Evolutionary conservation across 64 coral and sea anemone species (phyloP), one percentile per base, ranked within the genome.

Genomic region (Exaiptasia diaphana): DNA sequence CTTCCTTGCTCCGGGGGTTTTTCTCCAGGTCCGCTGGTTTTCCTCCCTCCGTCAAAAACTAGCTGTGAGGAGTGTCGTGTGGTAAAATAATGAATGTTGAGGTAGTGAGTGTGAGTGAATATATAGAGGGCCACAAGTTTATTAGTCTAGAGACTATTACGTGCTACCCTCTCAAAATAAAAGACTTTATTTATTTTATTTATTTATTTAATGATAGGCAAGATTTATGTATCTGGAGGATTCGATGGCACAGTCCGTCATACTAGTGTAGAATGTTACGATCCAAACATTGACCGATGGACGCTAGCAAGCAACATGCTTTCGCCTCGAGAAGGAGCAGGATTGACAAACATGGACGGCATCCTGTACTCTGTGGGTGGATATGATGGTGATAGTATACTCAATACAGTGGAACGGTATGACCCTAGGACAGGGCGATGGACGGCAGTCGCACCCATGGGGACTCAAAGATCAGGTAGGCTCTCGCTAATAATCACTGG

Each of bases 221-320:
- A 97, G 77, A 97, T 97, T 33, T 97, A 88, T 52, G 94, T 97
- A 17, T 90, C 89, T 39, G 94, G 94, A 44, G 94, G 94, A 70
- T 97, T 91, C 68, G 94, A 97, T 76, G 94, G 94, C 15, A 87
- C 89, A 14, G 35, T 91, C 6, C 82, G 94, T 14, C 94, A 92
- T 43, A 92, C 84, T 0, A 92, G 50, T 55, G 85, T 97, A 4
- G 94, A 97, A 39, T 88, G 94, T 36, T 97, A 97, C 49, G 94
- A 97, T 38, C 94, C 94, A 38, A 97, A 78, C 9, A 97, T 97
- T n/a, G 94, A 97, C 49, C 85, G 76, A 48, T 97, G 94, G 94
- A 92, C 79, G 4, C 41, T 97, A 6, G 89, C 86, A 3, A 52
- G 94, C 61, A 88, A 92, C 50, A 92, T 91, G 73, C 60, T 80